A percentile compares a stretch with the other conserved stretches of the same genome.
Evolutionary conservation across 1,140 invertebrate genomes (phyloP).

Genomic region (Berghia stephanieae): DNA sequence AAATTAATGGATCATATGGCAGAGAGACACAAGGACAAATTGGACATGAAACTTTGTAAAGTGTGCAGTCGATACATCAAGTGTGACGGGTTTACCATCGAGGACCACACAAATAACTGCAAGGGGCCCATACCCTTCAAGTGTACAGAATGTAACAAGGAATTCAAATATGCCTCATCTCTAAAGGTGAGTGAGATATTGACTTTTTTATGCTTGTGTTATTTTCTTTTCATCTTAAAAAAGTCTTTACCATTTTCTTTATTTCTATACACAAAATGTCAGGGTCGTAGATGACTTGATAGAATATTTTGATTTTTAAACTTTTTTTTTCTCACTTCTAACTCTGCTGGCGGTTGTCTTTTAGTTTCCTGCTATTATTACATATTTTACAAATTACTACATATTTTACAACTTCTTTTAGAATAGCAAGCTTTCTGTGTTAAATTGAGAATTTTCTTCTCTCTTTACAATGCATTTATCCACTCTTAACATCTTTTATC

Average conservation of each 20-base stretch:
- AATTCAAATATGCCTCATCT: slow-evolving; percentile 60
- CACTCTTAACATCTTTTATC: no score
- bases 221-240: slow-evolving; percentile 4
- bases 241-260: slow-evolving; percentile 28
- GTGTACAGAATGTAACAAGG: slow-evolving; percentile 57
- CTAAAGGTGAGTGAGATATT: slow-evolving; percentile 42
- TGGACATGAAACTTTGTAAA: slow-evolving; percentile 55
- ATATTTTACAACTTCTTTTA: no score
- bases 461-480: no score
- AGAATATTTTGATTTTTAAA: not conserved
- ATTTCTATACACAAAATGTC: not conserved
- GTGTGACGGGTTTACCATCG: slow-evolving; percentile 49
- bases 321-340: not conserved
- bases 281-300: not conserved
- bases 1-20: slow-evolving; percentile 46
- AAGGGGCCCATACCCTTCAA: slow-evolving; percentile 50
- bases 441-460: no score
- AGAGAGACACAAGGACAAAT: slow-evolving; percentile 48
- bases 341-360: not conserved
- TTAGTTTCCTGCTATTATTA: not conserved
- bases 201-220: not conserved
- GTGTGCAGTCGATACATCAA: slow-evolving; percentile 55
- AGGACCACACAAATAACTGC: slow-evolving; percentile 55
- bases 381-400: no score
- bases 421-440: no score